Evolutionary conservation across 2,797 vertebrate genomes (phyloP).

Genomic region (Argya squamiceps): DNA sequence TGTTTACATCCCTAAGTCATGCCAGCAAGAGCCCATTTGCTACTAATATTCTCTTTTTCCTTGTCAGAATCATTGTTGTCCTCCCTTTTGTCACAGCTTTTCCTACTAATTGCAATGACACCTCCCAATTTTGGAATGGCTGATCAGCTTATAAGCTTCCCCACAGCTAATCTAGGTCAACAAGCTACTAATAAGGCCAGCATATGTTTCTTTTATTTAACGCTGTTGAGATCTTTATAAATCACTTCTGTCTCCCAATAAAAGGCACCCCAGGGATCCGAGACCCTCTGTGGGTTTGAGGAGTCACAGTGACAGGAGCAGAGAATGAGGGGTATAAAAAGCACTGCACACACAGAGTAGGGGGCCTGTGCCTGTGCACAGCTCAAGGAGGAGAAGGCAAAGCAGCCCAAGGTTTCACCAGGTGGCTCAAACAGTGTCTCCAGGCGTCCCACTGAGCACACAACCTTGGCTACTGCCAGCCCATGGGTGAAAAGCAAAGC

Average conservation of each 20-base stretch:
- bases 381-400: background rate
- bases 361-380: background rate
- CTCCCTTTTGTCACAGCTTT: constrained; percentile 15
- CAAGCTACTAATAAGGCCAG: constrained; percentile 55
- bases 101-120: constrained; percentile 61
- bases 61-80: background rate
- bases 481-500: background rate
- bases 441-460: background rate
- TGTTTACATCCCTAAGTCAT: background rate
- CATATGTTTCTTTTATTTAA: constrained; percentile 65
- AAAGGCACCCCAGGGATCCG: background rate
- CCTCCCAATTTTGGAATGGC: constrained; percentile 37
- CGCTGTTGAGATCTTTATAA: background rate
- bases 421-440: background rate
- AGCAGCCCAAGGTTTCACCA: background rate
- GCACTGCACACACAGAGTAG: background rate
- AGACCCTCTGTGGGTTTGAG: background rate
- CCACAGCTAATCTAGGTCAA: constrained; percentile 65
- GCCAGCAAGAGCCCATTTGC: background rate
- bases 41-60: background rate
- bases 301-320: too few relatives aligned
- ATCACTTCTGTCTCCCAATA: background rate
- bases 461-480: background rate
- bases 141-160: constrained; percentile 71
- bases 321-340: background rate